Evolutionary conservation across 1,140 invertebrate species (phyloP).

Genomic region (Drosophila auraria): DNA sequence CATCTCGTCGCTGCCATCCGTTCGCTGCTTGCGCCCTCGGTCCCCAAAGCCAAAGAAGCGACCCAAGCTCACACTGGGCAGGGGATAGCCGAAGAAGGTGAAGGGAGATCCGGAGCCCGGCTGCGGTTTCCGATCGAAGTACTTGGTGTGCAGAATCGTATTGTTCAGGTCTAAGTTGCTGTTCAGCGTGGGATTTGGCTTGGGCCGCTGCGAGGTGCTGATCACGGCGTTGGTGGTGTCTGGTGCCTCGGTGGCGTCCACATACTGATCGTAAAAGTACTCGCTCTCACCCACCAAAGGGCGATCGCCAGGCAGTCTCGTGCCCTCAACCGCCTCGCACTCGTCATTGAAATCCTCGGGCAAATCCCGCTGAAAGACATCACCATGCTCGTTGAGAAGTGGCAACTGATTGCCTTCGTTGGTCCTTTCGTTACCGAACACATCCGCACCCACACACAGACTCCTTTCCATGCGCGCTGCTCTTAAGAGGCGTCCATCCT

Average conservation of each 20-base stretch:
- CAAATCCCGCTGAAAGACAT: conserved; percentile 78
- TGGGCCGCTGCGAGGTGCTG: conserved; percentile 81
- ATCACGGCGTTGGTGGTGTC: conserved; percentile 79
- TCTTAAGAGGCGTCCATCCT: conserved; percentile 90
- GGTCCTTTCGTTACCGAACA: conserved; percentile 50
- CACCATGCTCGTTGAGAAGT: conserved; percentile 82
- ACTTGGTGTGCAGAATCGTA: conserved; percentile 88
- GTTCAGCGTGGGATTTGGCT: conserved; percentile 84
- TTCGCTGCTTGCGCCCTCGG: conserved; percentile 73
- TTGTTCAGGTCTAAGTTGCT: conserved; percentile 88
- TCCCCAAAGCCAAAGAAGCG: conserved; percentile 78
- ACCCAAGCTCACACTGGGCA: conserved; percentile 88
- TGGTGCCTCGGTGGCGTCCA: conserved; percentile 87
- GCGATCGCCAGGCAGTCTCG: conserved; percentile 83
- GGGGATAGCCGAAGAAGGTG: conserved; percentile 93
- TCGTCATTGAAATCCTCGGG: conserved; percentile 82
- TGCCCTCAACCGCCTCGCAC: conserved; percentile 73
- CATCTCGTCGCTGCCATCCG: conserved; percentile 58
- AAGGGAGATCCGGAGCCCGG: conserved; percentile 86
- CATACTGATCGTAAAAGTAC: conserved; percentile 93
- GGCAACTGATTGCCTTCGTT: conserved; percentile 70
- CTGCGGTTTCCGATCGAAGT: conserved; percentile 85
- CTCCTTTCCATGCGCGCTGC: conserved; percentile 89
- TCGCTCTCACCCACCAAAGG: conserved; percentile 90
- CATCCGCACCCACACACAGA: conserved; percentile 86